These are phyloP conservation scores for Anas bernieri DNA, from an alignment of 2,797 vertebrate genomes.

Conservation along the genomic window DNA sequence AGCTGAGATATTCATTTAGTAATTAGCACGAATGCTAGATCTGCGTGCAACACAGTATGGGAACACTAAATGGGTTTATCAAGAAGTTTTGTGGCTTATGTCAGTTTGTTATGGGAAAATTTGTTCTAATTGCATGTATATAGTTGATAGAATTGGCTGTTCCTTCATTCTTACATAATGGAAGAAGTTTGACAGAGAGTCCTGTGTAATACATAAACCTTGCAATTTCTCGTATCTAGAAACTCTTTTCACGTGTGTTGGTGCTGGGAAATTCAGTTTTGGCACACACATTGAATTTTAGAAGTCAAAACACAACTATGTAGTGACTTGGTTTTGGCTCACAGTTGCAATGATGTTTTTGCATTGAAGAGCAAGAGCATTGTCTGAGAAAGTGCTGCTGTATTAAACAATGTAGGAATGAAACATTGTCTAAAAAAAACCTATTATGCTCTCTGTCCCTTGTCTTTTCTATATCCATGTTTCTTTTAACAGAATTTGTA, in stretches of 20 bases:
- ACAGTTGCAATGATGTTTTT: neutral
- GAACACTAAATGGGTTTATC: neutral
- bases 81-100: neutral
- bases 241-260: neutral
- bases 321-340: neutral
- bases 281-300: neutral
- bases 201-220: neutral
- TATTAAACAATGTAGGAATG: neutral
- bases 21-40: neutral
- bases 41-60: neutral
- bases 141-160: neutral
- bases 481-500: neutral
- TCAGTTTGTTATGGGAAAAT: neutral
- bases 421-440: neutral
- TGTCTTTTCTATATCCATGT: neutral
- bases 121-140: neutral
- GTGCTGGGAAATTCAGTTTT: constrained; percentile 7
- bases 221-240: constrained; percentile 19
- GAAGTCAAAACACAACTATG: neutral
- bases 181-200: neutral
- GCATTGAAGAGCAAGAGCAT: neutral
- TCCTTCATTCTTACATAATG: constrained; percentile 4
- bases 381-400: fast-evolving
- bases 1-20: neutral
- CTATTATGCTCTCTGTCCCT: neutral